phyloP scores from a whole-genome alignment of 2,797 vertebrate genomes.

The Takifugu rubripes region DNA sequence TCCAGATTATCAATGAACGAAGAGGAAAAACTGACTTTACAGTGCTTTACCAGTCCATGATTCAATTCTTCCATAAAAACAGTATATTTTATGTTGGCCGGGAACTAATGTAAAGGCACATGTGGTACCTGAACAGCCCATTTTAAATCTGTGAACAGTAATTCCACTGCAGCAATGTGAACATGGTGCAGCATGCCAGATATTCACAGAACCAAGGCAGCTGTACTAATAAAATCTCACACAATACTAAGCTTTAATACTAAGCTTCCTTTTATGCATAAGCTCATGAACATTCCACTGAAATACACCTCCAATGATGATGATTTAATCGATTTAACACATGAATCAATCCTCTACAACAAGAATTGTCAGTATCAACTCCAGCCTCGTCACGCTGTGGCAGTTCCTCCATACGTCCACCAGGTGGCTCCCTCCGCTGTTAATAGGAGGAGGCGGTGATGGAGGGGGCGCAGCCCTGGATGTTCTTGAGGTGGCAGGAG shows the following conservation, averaged over 20 bases:
- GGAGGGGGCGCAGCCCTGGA: constrained; percentile 65
- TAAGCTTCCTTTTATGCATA: constrained; percentile 22
- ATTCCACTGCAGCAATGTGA: constrained; percentile 13
- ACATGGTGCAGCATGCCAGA: constrained; percentile 8
- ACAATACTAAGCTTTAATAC: constrained; percentile 16
- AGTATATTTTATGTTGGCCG: constrained; percentile 5
- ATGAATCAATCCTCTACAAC: constrained; percentile 58
- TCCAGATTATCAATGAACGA: neutral
- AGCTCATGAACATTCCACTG: constrained; percentile 32
- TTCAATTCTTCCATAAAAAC: too few relatives aligned
- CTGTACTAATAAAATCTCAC: constrained; percentile 8
- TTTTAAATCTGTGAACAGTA: neutral
- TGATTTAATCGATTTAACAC: constrained; percentile 5
- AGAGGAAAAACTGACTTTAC: constrained; percentile 1
- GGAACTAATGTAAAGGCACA: neutral
- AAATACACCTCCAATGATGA: constrained; percentile 18
- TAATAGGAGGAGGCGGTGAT: constrained; percentile 63
- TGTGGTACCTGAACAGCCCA: neutral
- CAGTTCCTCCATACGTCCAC: constrained; percentile 48
- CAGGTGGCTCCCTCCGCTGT: constrained; percentile 60
- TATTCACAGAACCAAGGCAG: constrained; percentile 30
- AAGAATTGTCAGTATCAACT: constrained; percentile 44
- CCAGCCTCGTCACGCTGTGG: constrained; percentile 15
- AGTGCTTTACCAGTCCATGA: neutral
- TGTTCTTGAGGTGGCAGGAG: constrained; percentile 88